A percentile compares a stretch with the other conserved stretches of the same genome.
Evolutionary conservation across 1,140 invertebrate genomes (phyloP).

Genomic region (Drosophila ironensis): DNA sequence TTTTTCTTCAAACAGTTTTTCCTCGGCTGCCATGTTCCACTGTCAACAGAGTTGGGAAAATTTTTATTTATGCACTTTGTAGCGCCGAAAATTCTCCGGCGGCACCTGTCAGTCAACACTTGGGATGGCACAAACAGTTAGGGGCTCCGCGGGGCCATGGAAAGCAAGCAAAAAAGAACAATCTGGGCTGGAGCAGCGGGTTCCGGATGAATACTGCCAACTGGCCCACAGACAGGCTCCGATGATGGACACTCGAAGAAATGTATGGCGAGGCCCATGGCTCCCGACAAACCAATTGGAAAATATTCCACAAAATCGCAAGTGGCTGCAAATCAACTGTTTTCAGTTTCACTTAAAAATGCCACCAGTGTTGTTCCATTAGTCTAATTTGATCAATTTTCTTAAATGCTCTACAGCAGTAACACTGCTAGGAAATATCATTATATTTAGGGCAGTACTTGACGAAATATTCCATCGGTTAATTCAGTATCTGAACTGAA

Average conservation of each 20-base stretch:
- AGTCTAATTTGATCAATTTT: no score
- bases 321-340: no score
- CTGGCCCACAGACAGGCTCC: constrained; percentile 24
- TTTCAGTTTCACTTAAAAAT: no score
- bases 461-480: no score
- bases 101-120: constrained; percentile 75
- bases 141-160: constrained; percentile 1
- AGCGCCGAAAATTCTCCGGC: constrained; percentile 74
- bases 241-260: constrained; percentile 20
- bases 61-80: constrained; percentile 77
- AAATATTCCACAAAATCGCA: not conserved
- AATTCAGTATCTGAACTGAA: no score
- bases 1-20: constrained; percentile 4
- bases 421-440: no score
- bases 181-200: constrained; percentile 12
- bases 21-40: constrained; percentile 34
- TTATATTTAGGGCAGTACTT: no score
- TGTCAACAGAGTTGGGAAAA: constrained; percentile 51
- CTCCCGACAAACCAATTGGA: no score
- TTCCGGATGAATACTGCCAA: constrained; percentile 33
- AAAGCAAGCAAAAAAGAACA: constrained; percentile 25
- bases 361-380: no score
- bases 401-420: no score
- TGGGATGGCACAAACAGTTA: constrained; percentile 33
- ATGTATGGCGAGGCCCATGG: not conserved